These are phyloP conservation scores for Perognathus longimembris DNA, from an alignment of 2,113 vertebrate species.

Conservation along the genomic window DNA sequence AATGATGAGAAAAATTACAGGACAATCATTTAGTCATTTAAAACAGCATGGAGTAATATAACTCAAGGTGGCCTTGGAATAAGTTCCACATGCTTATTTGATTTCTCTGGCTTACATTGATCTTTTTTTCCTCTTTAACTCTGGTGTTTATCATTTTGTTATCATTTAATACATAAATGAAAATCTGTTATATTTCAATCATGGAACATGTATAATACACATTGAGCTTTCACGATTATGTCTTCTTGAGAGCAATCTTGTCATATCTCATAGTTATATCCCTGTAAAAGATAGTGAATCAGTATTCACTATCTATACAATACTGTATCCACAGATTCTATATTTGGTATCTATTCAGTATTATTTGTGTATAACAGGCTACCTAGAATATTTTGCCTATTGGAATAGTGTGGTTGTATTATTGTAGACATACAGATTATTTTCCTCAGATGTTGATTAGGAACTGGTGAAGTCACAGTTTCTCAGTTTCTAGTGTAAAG, in stretches of 20 bases:
- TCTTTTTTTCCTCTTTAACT: slow-evolving; percentile 25
- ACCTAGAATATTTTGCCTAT: background rate
- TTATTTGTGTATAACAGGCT: background rate
- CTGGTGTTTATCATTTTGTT: background rate
- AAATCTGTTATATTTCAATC: background rate
- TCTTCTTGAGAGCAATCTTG: background rate
- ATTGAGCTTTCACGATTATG: background rate
- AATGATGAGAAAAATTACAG: background rate
- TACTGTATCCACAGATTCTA: no score
- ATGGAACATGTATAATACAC: no score
- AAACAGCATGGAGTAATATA: background rate
- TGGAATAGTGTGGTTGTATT: background rate
- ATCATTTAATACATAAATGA: background rate
- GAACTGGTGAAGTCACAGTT: background rate
- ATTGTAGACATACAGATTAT: background rate
- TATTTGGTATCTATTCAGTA: background rate
- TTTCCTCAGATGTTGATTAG: background rate
- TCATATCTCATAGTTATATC: background rate
- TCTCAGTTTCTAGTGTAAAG: background rate
- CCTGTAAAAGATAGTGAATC: background rate
- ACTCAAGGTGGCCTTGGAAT: background rate
- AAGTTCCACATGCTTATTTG: background rate
- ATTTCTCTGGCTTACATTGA: background rate
- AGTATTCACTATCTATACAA: no score
- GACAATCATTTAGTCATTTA: background rate